Evolutionary conservation across 1,140 invertebrate species (phyloP), one percentile per base, ranked within the genome.

Genomic region (Aphelinus atriplicis): DNA sequence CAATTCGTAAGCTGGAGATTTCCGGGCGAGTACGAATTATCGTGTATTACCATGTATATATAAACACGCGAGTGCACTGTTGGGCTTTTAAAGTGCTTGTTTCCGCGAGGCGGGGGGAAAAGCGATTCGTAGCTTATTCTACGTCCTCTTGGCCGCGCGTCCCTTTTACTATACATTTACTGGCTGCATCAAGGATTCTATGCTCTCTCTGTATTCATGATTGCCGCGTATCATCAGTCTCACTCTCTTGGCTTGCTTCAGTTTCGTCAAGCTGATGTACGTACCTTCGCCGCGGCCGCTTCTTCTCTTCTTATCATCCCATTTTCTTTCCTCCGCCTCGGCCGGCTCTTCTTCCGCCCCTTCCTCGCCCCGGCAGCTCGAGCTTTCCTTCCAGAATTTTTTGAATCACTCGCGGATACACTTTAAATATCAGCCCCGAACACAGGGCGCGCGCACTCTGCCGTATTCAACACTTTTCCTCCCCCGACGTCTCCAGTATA

Each of bases 181-280:
- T 26, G 26, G 26, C 26, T 26, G 26, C 26, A 26, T 65, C 45
- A 47, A 57, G 53, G 43, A 73, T 73, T 66, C n/a, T 43, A 55
- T 50, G 43, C 56, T 26, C 48, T 73, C 65, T 73, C 43, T 67
- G 64, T 73, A 73, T 73, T 73, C 58, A 74, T 63, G 72, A 68
- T 69, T 74, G 45, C 55, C 58, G 66, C 63, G 63, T 73, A 67
- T 73, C 55, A 60, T 6, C 10, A n/a, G 65, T 9, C 45, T 42
- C 63, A 67, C 26, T 62, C 57, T 58, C 55, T 75, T 64, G 58
- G 53, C 45, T 75, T 53, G 64, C 69, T 75, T 69, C 69, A 46
- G 61, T 64, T 70, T 75, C 69, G 66, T 75, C 66, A 75, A 69
- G 46, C 66, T 58, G 67, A 75, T 70, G 69, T 69, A 26, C 26